Base-by-base conservation (phyloP, 2,797 vertebrate species). In the Rhynchonycteris naso region DNA sequence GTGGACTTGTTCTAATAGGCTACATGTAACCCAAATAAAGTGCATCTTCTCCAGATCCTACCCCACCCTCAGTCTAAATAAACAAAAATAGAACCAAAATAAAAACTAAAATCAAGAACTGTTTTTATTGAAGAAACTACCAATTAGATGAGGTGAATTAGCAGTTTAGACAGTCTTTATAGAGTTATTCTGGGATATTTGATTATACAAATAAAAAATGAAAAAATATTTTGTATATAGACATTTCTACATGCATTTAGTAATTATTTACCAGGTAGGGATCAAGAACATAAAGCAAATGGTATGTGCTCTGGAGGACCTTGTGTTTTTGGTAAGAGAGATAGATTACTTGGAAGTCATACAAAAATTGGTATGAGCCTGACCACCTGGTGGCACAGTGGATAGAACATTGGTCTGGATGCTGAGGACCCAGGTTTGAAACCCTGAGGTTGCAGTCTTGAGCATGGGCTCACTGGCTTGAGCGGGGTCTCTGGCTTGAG, bases 41-140 rank as follows among this genome's bases (percentile, higher is more conserved):
- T 86, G 5, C 91, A 63, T 86, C 5, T 82, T 91, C 35, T 95
- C 61, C 74, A 75, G 13, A 30, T 3, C 18, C 9, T 15, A 63
- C 15, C 18, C 14, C 15, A 71, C 33, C 15, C 15, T 68, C 56
- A 89, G 12, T 93, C 38, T 81, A 93, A 93, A 88, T 21, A 82
- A 65, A 90, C n/a, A 81, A 86, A 80, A 81, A 80, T 71, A 58
- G 91, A 93, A 82, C 26, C 10, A 91, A 96, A 94, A 91, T 86
- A 71, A 88, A 81, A 66, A n/a, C 90, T 35, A 69, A 88, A 80
- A 88, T 81, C 14, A 93, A 82, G 28, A 88, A 5, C 8, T 88
- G 1, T 56, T 93, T 88, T 78, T 84, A 30, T 52, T 89, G 24
- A 89, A 33, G 38, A 93, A 90, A 69, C 11, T 90, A 75, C 54